Evolutionary conservation across 2,113 vertebrate species (phyloP), one percentile per base, ranked within the genome.

Genomic region (Lynx canadensis): DNA sequence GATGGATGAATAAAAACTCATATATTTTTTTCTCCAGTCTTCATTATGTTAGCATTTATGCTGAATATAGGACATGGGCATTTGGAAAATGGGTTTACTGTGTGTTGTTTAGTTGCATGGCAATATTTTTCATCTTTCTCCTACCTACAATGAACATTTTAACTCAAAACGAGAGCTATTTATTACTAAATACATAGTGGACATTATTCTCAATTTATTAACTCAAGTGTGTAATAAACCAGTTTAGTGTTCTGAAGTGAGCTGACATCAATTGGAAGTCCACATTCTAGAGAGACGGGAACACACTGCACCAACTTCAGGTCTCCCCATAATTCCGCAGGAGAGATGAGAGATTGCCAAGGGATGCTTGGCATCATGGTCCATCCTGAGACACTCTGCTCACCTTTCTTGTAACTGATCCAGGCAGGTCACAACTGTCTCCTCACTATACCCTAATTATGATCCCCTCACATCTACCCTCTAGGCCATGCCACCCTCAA

Each of bases 301-400:
- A 19, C 12, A 23, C 13, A 4, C 15, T 23, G 5, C 1, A 13
- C 45, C 38, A 60, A n/a, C 11, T 55, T 2, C 0, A 7, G 0
- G 12, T 65, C 25, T 66, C 50, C 36, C 21, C 21, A 21, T 5
- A 50, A 81, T 4, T 6, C 5, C 52, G 45, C 14, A 15, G 27
- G 23, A 55, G 25, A 25, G 2, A 12, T 15, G 38, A 41, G n/a
- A 31, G 3, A 38, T 33, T 18, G 52, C 12, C 13, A 8, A 19
- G 65, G 27, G 5, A 15, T 8, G 25, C 5, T 27, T 68, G 5
- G 12, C 3, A 1, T 65, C 41, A 21, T 0, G 0, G 29, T 16
- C 55, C 19, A 16, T 7, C 5, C 73, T 15, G 38, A 12, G 16
- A 55, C 33, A 48, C 0, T 7, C 33, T 50, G 16, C 25, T 25